Evolutionary conservation across 2,888 invertebrate species (phyloP).

Genomic region (Ornithoptera alexandrae): DNA sequence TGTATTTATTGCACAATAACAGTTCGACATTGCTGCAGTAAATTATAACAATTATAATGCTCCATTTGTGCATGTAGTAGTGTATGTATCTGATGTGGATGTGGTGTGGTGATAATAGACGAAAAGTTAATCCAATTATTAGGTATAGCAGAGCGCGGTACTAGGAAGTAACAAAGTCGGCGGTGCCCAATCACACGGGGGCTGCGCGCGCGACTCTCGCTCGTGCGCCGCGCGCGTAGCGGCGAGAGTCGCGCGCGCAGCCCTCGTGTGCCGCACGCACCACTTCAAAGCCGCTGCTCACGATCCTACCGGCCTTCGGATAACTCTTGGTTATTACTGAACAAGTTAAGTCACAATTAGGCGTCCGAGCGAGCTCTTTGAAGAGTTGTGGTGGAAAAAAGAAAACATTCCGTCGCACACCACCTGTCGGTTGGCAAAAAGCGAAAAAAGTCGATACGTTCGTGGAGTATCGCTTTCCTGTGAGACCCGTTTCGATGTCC

Average conservation of each 20-base stretch:
- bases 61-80: no score
- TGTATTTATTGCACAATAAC: no score
- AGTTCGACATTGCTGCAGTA: no score
- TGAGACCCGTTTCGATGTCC: conserved; percentile 5
- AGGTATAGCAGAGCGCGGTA: conserved; percentile 15
- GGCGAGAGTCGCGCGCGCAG: not conserved
- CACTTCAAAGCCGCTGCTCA: conserved; percentile 32
- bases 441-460: not conserved
- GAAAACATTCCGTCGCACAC: conserved; percentile 11
- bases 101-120: no score
- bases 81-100: no score
- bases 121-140: conserved; percentile 1
- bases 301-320: conserved; percentile 39
- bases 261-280: not conserved
- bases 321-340: conserved; percentile 35
- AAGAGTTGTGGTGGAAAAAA: conserved; percentile 10
- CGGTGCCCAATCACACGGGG: not conserved
- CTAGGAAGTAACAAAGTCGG: conserved; percentile 20
- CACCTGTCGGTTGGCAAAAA: conserved; percentile 23
- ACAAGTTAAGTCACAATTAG: conserved; percentile 36
- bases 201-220: not conserved
- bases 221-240: not conserved
- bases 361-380: conserved; percentile 17
- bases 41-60: no score
- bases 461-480: conserved; percentile 20